Conservation (phyloP, 2,113 vertebrate species). For the Atlantisia rogersi region DNA sequence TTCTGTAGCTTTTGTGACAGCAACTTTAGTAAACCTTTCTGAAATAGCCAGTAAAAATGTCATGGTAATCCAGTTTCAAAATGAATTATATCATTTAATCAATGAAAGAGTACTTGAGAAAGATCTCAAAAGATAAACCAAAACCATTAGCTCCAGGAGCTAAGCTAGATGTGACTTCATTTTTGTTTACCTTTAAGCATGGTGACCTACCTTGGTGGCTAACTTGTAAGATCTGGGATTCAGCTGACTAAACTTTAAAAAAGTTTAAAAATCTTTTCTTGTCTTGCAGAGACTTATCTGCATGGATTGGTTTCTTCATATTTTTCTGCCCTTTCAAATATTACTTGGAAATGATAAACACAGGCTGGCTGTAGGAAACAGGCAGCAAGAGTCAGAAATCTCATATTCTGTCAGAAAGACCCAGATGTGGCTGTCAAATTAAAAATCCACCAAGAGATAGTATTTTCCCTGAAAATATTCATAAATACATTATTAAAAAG, state of each 20-base stretch:
- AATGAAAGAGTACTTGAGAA: background rate
- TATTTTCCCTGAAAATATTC: background rate
- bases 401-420: background rate
- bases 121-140: background rate
- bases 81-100: background rate
- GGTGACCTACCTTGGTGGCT: background rate
- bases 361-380: background rate
- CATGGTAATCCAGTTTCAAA: background rate
- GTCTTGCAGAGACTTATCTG: background rate
- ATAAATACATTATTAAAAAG: background rate
- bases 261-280: background rate
- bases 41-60: background rate
- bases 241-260: background rate
- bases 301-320: background rate
- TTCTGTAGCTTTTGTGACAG: background rate
- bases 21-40: background rate
- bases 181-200: background rate
- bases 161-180: background rate
- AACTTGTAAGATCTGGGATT: background rate
- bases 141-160: background rate
- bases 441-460: background rate
- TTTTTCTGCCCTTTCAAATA: conserved; percentile 7
- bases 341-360: background rate
- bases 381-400: background rate
- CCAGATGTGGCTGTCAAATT: background rate